A percentile compares a stretch with the other conserved stretches of the same genome.
Conservation (phyloP, 2,113 vertebrate genomes). For the Rhinogobius similis region DNA sequence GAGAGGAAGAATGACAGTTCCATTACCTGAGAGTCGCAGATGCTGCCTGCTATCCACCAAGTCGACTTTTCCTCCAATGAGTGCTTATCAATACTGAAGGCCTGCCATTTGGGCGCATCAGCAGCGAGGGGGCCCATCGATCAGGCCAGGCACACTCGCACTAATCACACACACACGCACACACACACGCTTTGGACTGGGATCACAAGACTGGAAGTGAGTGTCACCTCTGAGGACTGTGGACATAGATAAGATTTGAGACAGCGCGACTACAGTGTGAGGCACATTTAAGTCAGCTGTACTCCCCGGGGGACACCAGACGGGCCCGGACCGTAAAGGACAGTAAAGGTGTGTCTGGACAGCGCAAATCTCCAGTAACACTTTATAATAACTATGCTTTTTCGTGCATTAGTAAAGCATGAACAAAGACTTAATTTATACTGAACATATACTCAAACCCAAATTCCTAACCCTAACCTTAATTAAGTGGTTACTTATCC, state of each 20-base stretch:
- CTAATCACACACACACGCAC: slow-evolving; percentile 54
- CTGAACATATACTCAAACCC: no score
- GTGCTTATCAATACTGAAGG: slow-evolving; percentile 72
- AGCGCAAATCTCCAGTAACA: no score
- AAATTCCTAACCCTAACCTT: no score
- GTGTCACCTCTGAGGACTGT: slow-evolving; percentile 4
- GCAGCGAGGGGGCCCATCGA: slow-evolving; percentile 53
- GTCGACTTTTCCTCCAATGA: slow-evolving; percentile 48
- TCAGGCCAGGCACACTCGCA: slow-evolving; percentile 64
- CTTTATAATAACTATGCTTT: no score
- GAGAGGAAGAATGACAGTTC: slow-evolving; percentile 78
- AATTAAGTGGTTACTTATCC: no score
- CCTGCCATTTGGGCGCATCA: slow-evolving; percentile 52
- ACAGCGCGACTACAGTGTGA: not conserved
- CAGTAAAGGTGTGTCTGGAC: not conserved
- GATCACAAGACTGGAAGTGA: slow-evolving; percentile 24
- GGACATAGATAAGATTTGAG: slow-evolving; percentile 22
- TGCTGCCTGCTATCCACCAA: slow-evolving; percentile 65
- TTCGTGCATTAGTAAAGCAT: no score
- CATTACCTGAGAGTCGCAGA: slow-evolving; percentile 72
- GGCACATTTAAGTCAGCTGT: not conserved
- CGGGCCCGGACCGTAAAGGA: not conserved
- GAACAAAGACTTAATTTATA: no score
- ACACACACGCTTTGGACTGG: slow-evolving; percentile 13
- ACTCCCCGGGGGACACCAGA: not conserved